A percentile compares a stretch with the other conserved stretches of the same genome.
phyloP scores from a whole-genome alignment of 2,113 vertebrate species.

The Hippocampus guttulatus region DNA sequence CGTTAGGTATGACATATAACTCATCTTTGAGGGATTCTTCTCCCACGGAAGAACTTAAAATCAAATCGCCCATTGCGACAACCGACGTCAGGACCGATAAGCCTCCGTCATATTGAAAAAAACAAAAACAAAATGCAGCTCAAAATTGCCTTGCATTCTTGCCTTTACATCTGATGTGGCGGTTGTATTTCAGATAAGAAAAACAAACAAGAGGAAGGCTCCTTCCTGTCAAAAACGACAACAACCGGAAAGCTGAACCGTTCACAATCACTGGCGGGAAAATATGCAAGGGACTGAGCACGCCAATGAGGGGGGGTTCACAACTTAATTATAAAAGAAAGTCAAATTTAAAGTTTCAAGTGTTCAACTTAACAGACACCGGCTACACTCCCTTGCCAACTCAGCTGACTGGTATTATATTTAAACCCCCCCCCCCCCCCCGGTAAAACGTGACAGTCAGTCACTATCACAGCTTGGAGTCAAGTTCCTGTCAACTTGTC shows the following conservation, averaged over 20 bases:
- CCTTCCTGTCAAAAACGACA: conserved; percentile 16
- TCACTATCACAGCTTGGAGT: conserved; percentile 7
- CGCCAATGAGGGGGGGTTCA: not conserved
- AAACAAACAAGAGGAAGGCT: conserved; percentile 21
- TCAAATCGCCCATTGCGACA: not conserved
- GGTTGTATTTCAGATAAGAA: conserved; percentile 19
- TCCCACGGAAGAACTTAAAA: not conserved
- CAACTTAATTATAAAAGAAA: not conserved
- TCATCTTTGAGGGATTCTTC: not conserved
- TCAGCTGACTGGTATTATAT: conserved; percentile 2
- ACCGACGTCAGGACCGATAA: not conserved
- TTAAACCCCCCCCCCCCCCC: not conserved
- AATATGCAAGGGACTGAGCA: conserved; percentile 17
- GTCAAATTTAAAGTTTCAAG: not conserved
- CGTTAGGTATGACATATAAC: too few relatives aligned
- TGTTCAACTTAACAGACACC: not conserved
- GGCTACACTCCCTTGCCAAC: not conserved
- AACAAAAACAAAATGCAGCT: not conserved
- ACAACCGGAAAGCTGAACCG: conserved; percentile 15
- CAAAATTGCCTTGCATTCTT: not conserved
- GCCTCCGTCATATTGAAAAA: not conserved
- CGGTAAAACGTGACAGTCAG: conserved; percentile 5
- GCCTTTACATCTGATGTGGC: conserved; percentile 7
- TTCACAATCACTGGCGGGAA: conserved; percentile 7
- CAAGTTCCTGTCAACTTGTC: not conserved